These are phyloP conservation scores for Misgurnus anguillicaudatus DNA, from an alignment of 2,113 vertebrate species.

Conservation along the genomic window DNA sequence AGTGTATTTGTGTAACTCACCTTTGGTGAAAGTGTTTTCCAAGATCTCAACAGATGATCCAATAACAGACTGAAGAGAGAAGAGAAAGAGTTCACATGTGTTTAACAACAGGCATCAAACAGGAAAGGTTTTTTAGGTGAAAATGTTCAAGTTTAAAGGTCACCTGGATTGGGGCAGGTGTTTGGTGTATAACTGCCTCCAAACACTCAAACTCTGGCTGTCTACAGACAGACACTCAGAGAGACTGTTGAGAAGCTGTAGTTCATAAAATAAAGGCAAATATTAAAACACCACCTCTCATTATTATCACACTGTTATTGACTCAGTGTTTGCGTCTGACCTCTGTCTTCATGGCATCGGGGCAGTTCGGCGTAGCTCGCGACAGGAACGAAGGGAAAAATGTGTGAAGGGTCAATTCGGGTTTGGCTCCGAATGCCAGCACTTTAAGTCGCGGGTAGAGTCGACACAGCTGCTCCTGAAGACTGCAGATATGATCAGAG, in stretches of 20 bases:
- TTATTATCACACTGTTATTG: background rate
- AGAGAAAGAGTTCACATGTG: background rate
- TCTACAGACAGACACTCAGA: slow-evolving; percentile 87
- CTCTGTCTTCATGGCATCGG: slow-evolving; percentile 87
- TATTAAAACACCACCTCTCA: background rate
- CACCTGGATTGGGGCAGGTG: slow-evolving; percentile 93
- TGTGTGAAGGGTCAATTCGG: slow-evolving; percentile 83
- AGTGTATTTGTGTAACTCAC: slow-evolving; percentile 62
- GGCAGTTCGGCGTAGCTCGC: slow-evolving; percentile 84
- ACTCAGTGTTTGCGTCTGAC: slow-evolving; percentile 61
- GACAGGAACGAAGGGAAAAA: slow-evolving; percentile 97
- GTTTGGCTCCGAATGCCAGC: slow-evolving; percentile 87
- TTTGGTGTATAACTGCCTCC: slow-evolving; percentile 93
- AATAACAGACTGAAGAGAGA: slow-evolving; percentile 81
- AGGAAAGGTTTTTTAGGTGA: background rate
- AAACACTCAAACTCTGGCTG: slow-evolving; percentile 84
- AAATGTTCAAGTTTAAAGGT: background rate
- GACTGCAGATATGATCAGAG: slow-evolving; percentile 65
- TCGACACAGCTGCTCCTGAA: slow-evolving; percentile 89
- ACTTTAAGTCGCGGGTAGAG: slow-evolving; percentile 92
- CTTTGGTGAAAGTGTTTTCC: slow-evolving; percentile 82
- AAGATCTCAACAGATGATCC: slow-evolving; percentile 81
- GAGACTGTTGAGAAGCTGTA: slow-evolving; percentile 88
- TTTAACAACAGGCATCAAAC: too few relatives aligned
- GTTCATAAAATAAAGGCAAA: background rate